Conservation (phyloP, 2,797 vertebrate genomes). For the Squalus acanthias region DNA sequence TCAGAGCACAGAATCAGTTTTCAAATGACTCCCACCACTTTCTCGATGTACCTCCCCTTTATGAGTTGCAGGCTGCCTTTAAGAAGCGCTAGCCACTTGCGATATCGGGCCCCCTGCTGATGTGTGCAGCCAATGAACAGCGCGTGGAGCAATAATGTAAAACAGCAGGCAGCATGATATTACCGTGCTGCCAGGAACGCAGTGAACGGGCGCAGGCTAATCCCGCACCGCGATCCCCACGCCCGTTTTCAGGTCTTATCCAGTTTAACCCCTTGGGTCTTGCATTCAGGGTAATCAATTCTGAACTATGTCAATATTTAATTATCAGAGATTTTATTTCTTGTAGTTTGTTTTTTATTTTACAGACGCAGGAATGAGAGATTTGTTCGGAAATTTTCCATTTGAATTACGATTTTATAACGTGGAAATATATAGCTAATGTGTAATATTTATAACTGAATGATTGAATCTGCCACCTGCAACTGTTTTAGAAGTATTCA, state of each 20-base stretch:
- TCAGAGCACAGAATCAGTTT: too few species aligned
- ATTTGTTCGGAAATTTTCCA: neutral
- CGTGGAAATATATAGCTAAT: neutral
- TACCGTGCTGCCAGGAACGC: neutral
- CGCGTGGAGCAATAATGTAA: neutral
- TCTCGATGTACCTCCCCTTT: neutral
- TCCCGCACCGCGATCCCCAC: neutral
- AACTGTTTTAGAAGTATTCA: constrained; percentile 6
- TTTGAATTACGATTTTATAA: neutral
- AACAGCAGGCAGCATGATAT: neutral
- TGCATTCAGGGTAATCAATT: neutral
- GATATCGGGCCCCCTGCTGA: neutral
- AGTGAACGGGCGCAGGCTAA: neutral
- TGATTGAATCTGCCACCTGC: constrained; percentile 21
- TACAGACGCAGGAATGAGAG: neutral
- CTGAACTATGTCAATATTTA: constrained; percentile 8
- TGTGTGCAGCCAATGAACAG: neutral
- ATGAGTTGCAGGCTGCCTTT: neutral
- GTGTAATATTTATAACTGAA: constrained; percentile 32
- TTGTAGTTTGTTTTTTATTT: neutral
- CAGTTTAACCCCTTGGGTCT: neutral
- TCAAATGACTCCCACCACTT: too few species aligned
- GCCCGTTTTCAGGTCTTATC: neutral
- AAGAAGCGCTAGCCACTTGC: neutral
- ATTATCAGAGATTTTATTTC: constrained; percentile 17